These are phyloP conservation scores for Prolemur simus DNA, from an alignment of 2,113 vertebrate species.

Conservation along the genomic window DNA sequence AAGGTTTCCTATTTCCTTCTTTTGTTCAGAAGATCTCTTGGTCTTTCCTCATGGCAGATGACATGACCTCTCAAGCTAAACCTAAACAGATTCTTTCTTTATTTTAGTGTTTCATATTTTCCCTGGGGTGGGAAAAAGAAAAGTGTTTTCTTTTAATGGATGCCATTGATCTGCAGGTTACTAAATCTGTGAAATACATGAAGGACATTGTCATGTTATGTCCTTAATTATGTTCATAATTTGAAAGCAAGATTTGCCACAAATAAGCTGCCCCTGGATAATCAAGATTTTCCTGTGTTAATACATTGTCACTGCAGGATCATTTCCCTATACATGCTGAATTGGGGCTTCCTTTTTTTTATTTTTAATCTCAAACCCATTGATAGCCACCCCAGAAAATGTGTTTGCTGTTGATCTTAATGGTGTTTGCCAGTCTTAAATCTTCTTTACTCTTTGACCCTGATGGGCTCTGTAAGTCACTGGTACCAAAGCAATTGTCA, in stretches of 20 bases:
- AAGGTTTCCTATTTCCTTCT: neutral
- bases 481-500: neutral
- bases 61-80: neutral
- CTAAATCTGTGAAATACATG: neutral
- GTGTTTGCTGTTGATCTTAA: neutral
- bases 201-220: neutral
- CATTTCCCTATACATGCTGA: neutral
- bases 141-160: conserved; percentile 7
- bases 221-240: neutral
- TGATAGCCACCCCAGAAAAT: neutral
- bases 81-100: neutral
- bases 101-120: neutral
- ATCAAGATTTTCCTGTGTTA: neutral
- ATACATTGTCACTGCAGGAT: neutral
- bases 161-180: neutral
- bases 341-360: neutral
- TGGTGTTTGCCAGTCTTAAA: neutral
- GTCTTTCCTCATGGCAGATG: neutral
- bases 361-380: neutral
- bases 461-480: neutral
- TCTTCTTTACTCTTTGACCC: neutral
- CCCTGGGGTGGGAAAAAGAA: neutral
- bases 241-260: conserved; percentile 44
- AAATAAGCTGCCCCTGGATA: neutral
- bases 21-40: conserved; percentile 4